Evolutionary conservation across 2,888 invertebrate genomes (phyloP), one percentile per base, ranked within the genome.

Genomic region (Phyto melanocephala): DNA sequence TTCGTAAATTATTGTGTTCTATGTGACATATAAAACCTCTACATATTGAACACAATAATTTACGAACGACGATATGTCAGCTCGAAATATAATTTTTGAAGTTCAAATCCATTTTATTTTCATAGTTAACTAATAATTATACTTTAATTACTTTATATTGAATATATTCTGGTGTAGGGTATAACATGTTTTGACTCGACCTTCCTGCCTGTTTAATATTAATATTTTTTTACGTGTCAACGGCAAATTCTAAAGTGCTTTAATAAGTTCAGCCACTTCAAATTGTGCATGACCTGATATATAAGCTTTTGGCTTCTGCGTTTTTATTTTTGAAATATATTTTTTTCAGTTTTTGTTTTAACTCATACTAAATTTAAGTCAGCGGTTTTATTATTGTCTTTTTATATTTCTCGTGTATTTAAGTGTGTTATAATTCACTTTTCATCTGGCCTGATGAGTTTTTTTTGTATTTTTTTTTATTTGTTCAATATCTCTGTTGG

Each of bases 351-450:
- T n/a, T n/a, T n/a, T n/a, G n/a, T n/a, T n/a, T 52, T 20, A 28
- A 54, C 54, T 72, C 13, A 4, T 60, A 68, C 60, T 50, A 50
- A 52, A 76, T 40, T 68, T 37, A 24, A 76, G 50, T 17, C 20
- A 10, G 37, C 7, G 58, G 50, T 58, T 67, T 56, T 37, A 54
- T n/a, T n/a, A n/a, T n/a, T n/a, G n/a, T n/a, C n/a, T n/a, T n/a
- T n/a, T n/a, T n/a, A n/a, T n/a, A n/a, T n/a, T n/a, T n/a, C n/a
- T n/a, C n/a, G n/a, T n/a, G n/a, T 67, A 54, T 40, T 63, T 50
- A 78, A 71, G 63, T 78, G 71, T 65, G 79, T 67, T 58, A 79
- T 79, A 72, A 79, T 79, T 79, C 72, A 79, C 65, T 72, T 79
- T 72, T 24, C 65, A 65, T 58, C 50, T 58, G 71, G 22, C n/a